Conservation (phyloP, 2,888 invertebrate species). For the Dendrolimus houi region DNA sequence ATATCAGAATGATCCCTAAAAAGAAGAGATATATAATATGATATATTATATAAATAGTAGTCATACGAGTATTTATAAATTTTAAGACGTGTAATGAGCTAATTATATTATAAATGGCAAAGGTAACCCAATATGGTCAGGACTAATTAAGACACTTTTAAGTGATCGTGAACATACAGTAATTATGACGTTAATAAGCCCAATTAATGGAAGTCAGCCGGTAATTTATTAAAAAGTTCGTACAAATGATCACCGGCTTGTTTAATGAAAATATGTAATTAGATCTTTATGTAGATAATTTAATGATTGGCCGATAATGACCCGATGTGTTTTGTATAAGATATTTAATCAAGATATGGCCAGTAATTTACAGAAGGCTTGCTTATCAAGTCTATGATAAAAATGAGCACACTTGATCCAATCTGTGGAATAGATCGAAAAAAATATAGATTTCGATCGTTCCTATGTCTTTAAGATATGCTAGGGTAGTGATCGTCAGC, state of each 20-base stretch:
- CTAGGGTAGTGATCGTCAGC: background rate
- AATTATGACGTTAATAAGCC: background rate
- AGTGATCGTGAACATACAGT: background rate
- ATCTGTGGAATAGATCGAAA: background rate
- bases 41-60: no score
- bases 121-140: background rate
- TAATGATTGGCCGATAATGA: background rate
- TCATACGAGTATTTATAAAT: no score
- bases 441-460: background rate
- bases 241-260: background rate
- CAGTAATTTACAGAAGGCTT: background rate
- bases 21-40: no score
- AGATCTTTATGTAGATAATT: background rate
- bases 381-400: background rate
- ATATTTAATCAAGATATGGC: background rate
- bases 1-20: no score
- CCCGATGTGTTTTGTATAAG: background rate
- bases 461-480: background rate
- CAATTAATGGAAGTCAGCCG: background rate
- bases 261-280: background rate
- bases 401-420: background rate
- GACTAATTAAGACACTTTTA: background rate
- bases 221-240: background rate
- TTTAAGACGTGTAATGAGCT: no score
- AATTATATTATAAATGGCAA: no score